A percentile compares a stretch with the other conserved stretches of the same genome.
These are phyloP conservation scores for Morus bassanus DNA, from an alignment of 2,797 vertebrate species.

Conservation along the genomic window DNA sequence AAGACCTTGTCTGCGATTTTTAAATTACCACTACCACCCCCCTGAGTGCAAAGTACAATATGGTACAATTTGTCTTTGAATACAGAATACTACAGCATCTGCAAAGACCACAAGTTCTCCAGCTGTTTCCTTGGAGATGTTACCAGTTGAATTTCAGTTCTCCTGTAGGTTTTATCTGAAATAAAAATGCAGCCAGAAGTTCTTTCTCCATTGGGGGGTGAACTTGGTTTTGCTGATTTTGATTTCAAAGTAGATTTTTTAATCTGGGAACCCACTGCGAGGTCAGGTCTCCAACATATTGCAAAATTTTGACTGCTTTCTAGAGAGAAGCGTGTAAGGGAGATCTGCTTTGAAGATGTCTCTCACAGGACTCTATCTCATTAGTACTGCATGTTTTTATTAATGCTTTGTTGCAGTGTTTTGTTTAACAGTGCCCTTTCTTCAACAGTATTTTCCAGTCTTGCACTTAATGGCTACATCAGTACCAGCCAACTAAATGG, in stretches of 20 bases:
- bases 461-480: not conserved
- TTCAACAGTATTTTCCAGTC: not conserved
- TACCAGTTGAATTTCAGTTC: not conserved
- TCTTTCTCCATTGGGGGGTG: not conserved
- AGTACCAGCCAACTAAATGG: not conserved
- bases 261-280: not conserved
- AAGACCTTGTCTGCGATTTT: not conserved
- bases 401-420: not conserved
- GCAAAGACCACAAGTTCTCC: not conserved
- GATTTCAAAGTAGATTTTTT: not conserved
- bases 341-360: not conserved
- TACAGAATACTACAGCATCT: not conserved
- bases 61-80: not conserved
- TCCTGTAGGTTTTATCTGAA: not conserved
- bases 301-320: not conserved
- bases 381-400: not conserved
- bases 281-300: not conserved
- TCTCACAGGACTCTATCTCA: not conserved
- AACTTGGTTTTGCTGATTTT: not conserved
- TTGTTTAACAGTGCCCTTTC: not conserved
- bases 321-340: not conserved
- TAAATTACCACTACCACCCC: not conserved
- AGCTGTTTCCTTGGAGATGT: constrained; percentile 43
- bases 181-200: not conserved
- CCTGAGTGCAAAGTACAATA: not conserved